phyloP scores from a whole-genome alignment of 2,888 invertebrate genomes.

The Heliconius hortense region DNA sequence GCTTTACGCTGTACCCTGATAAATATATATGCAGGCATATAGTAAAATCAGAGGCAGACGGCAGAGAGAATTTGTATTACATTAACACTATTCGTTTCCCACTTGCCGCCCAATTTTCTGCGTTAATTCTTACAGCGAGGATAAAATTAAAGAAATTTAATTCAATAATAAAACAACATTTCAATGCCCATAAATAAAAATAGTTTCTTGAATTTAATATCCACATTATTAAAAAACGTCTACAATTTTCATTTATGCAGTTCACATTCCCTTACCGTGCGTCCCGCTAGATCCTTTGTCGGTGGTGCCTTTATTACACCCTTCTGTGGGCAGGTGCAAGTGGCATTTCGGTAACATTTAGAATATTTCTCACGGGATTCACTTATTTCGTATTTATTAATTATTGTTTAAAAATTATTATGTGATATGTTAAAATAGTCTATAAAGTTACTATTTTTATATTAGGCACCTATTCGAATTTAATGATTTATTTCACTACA shows the following conservation, averaged over 20 bases:
- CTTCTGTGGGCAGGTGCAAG: slow-evolving; percentile 43
- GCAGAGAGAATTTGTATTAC: too few species aligned
- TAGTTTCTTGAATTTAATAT: slow-evolving; percentile 36
- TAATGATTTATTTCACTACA: too few species aligned
- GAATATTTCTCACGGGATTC: slow-evolving; percentile 44
- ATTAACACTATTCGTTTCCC: too few species aligned
- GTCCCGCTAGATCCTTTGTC: slow-evolving; percentile 37
- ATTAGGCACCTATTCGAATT: too few species aligned
- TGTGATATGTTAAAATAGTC: neutral
- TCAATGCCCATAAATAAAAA: neutral
- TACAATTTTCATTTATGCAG: slow-evolving; percentile 12
- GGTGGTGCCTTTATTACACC: slow-evolving; percentile 38
- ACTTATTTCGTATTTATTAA: slow-evolving; percentile 22
- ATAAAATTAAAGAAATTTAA: too few species aligned
- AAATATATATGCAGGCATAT: too few species aligned
- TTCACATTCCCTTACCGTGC: slow-evolving; percentile 25
- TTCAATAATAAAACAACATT: too few species aligned
- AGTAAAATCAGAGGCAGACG: too few species aligned
- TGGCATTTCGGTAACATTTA: slow-evolving; percentile 39
- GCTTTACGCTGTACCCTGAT: neutral
- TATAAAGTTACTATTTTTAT: neutral
- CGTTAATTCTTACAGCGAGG: too few species aligned
- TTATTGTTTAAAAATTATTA: slow-evolving; percentile 11
- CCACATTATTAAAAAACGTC: neutral
- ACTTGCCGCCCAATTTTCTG: too few species aligned